phyloP scores from a whole-genome alignment of 2,888 invertebrate genomes.

The Heterodera filipjevi region DNA sequence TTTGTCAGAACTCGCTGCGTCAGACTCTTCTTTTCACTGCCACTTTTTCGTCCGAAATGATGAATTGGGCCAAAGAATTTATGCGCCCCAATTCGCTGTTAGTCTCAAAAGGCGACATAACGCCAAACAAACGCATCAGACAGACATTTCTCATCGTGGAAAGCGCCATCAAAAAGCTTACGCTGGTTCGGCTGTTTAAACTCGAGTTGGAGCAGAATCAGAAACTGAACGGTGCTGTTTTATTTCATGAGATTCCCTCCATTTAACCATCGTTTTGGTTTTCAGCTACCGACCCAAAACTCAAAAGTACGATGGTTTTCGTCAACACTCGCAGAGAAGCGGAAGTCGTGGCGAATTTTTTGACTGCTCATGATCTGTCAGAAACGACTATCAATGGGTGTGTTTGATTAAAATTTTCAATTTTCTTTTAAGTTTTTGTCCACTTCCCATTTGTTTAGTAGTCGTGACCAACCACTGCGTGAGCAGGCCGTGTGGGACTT shows the following conservation, averaged over 20 bases:
- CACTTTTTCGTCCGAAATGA: slow-evolving; percentile 40
- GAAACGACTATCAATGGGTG: slow-evolving; percentile 47
- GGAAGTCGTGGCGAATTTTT: slow-evolving; percentile 40
- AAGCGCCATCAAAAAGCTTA: slow-evolving; percentile 30
- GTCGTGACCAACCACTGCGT: slow-evolving; percentile 76
- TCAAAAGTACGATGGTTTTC: slow-evolving; percentile 52
- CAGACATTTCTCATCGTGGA: slow-evolving; percentile 33
- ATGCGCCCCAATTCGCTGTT: slow-evolving; percentile 37
- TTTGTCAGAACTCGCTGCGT: not conserved
- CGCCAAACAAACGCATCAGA: slow-evolving; percentile 36
- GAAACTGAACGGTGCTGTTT: not conserved
- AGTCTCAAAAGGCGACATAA: slow-evolving; percentile 23
- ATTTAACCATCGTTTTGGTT: too few species aligned
- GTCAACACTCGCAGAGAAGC: slow-evolving; percentile 46
- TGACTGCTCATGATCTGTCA: slow-evolving; percentile 23
- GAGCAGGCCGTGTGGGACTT: slow-evolving; percentile 80
- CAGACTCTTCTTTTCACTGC: slow-evolving; percentile 51
- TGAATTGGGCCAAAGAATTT: slow-evolving; percentile 24
- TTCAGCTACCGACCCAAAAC: slow-evolving; percentile 34
- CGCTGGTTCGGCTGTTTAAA: slow-evolving; percentile 33
- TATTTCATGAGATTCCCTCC: too few species aligned
- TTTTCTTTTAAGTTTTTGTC: not conserved
- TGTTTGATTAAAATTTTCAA: not conserved
- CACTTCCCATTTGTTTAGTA: slow-evolving; percentile 59
- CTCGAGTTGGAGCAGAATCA: slow-evolving; percentile 26